Conservation (phyloP, 2,797 vertebrate species). For the Leptoclinus maculatus region DNA sequence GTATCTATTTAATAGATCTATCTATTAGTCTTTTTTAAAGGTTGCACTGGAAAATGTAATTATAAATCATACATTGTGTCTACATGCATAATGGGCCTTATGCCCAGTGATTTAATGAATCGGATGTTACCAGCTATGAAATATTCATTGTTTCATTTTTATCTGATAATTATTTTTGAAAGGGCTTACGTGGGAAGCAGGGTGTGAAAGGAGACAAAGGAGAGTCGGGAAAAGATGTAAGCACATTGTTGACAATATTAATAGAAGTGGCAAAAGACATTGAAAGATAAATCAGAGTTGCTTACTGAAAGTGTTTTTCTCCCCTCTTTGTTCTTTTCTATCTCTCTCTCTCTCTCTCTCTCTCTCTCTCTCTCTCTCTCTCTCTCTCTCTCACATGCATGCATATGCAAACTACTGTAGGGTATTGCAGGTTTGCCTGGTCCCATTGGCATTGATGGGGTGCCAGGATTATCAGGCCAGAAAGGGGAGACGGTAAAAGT, state of each 20-base stretch:
- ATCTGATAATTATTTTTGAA: slow-evolving; percentile 57
- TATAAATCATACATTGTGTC: slow-evolving; percentile 9
- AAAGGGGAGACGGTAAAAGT: slow-evolving; percentile 87
- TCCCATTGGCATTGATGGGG: slow-evolving; percentile 87
- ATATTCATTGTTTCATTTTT: slow-evolving; percentile 15
- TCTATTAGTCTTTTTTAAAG: not conserved
- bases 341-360: no score
- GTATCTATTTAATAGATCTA: slow-evolving; percentile 38
- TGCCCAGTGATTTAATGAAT: slow-evolving; percentile 17
- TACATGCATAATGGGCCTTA: slow-evolving; percentile 8
- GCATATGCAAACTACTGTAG: slow-evolving; percentile 66
- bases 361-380: not conserved
- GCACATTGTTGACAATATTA: slow-evolving; percentile 55
- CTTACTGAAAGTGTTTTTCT: not conserved
- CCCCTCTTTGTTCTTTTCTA: not conserved
- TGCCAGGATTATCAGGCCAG: slow-evolving; percentile 85
- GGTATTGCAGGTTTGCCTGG: slow-evolving; percentile 89
- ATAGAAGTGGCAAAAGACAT: slow-evolving; percentile 12
- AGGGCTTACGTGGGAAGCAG: slow-evolving; percentile 90
- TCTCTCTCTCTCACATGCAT: not conserved
- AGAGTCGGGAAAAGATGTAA: slow-evolving; percentile 85
- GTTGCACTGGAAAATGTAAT: not conserved
- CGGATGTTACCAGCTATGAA: slow-evolving; percentile 19
- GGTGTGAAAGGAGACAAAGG: slow-evolving; percentile 90
- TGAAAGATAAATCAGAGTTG: slow-evolving; percentile 17